phyloP scores from a whole-genome alignment of 2,113 vertebrate genomes.

The Cyrtonyx montezumae region DNA sequence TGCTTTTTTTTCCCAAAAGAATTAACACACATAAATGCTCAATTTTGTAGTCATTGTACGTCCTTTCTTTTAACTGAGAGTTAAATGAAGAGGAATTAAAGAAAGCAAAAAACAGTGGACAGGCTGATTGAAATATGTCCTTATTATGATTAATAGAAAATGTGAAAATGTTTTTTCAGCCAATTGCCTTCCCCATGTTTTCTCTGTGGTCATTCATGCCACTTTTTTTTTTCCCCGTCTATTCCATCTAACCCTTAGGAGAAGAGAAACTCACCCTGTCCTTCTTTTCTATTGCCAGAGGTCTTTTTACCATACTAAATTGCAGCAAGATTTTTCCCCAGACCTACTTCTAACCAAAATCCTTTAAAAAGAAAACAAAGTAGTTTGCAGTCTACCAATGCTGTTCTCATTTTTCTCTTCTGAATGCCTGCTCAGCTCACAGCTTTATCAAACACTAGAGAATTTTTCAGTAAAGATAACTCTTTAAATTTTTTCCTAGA shows the following conservation, averaged over 20 bases:
- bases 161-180: rapidly evolving
- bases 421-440: not conserved
- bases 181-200: rapidly evolving
- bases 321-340: not conserved
- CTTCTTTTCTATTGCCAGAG: not conserved
- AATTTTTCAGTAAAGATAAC: not conserved
- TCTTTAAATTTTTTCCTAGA: not conserved
- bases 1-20: not conserved
- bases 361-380: not conserved
- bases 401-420: not conserved
- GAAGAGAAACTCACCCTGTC: not conserved
- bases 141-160: not conserved
- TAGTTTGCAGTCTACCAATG: not conserved
- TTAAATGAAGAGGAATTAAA: not conserved
- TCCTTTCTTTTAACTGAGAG: not conserved
- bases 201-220: not conserved
- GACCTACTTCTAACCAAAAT: not conserved
- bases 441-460: not conserved
- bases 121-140: not conserved
- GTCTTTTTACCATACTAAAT: not conserved
- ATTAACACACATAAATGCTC: not conserved
- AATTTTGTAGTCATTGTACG: not conserved
- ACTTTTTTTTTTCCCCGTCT: not conserved
- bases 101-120: not conserved
- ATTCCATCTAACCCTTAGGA: not conserved